A percentile compares a stretch with the other conserved stretches of the same genome.
Evolutionary conservation across 2,888 invertebrate species (phyloP).

Genomic region (Ryuthela nishihirai): DNA sequence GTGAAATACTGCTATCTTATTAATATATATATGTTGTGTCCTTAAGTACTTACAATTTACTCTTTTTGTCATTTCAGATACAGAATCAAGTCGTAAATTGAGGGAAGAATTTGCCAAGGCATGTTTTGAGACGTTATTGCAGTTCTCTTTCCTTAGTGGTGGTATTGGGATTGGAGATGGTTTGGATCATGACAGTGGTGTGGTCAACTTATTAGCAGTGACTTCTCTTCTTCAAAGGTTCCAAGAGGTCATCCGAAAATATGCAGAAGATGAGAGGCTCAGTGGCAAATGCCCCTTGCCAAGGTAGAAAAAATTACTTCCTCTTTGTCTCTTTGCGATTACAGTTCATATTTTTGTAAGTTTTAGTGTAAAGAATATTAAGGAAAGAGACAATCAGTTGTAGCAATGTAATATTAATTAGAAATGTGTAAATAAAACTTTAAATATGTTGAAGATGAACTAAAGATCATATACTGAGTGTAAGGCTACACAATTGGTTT

Average conservation of each 20-base stretch:
- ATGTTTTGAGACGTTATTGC: conserved; percentile 91
- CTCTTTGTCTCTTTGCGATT: too few species aligned
- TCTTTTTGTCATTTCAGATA: conserved; percentile 55
- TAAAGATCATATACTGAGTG: too few species aligned
- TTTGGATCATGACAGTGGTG: conserved; percentile 49
- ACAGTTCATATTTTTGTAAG: too few species aligned
- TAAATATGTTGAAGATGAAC: too few species aligned
- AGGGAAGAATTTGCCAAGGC: conserved; percentile 94
- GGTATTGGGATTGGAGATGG: conserved; percentile 23
- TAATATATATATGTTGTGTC: not conserved
- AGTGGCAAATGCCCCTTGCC: conserved; percentile 82
- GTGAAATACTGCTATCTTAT: too few species aligned
- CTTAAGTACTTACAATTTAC: not conserved
- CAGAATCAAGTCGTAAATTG: conserved; percentile 70
- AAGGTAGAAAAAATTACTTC: conserved; percentile 64
- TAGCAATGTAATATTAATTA: not conserved
- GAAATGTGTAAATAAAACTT: not conserved
- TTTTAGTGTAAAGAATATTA: too few species aligned
- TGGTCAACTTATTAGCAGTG: conserved; percentile 65
- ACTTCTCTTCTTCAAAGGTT: conserved; percentile 88
- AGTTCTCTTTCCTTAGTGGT: conserved; percentile 69
- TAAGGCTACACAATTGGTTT: too few species aligned
- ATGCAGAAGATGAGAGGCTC: conserved; percentile 75
- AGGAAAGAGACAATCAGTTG: not conserved
- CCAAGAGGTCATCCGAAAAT: conserved; percentile 84